Evolutionary conservation across 2,888 invertebrate genomes (phyloP), one percentile per base, ranked within the genome.

Genomic region (Patella pellucida): DNA sequence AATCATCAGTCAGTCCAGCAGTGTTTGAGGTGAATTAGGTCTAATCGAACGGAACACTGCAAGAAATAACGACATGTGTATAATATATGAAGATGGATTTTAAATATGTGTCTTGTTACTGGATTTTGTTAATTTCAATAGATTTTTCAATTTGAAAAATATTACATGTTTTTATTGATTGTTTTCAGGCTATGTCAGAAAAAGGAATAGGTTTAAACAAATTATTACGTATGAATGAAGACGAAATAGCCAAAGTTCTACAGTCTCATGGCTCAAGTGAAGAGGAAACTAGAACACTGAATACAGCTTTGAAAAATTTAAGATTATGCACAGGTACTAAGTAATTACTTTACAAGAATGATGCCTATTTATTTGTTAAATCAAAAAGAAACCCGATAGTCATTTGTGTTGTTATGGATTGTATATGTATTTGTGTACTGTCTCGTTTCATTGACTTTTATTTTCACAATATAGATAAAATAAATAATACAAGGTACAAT

Each of bases 231-330:
- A 95, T 95, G 87, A 94, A 95, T 67, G 96, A 97, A 87, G 94
- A 94, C 87, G 96, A 97, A 89, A 92, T 97, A 80, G 94, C 94
- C 78, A 93, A 93, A 75, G 92, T 96, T 87, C 92, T 97, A 81
- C 92, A 91, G 89, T 93, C 93, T 78, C 92, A 94, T 83, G 93
- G 93, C 85, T 93, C 94, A 9, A 93, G 94, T 62, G 94, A 95
- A 77, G 96, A 97, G 89, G 97, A 97, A 91, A 93, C 95, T 73
- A 93, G 95, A 76, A 93, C 96, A 71, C 92, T 98, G 70, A 95
- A 94, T 80, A 94, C 95, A 83, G 97, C 97, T 73, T 94, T 97
- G 91, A 94, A 95, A 85, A 96, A 96, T 90, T 93, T 98, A 71
- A 94, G 95, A 85, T 94, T 95, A 88, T 97, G 96, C 88, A 95